Conservation (phyloP, 2,888 invertebrate genomes). For the Melinaea menophilus region DNA sequence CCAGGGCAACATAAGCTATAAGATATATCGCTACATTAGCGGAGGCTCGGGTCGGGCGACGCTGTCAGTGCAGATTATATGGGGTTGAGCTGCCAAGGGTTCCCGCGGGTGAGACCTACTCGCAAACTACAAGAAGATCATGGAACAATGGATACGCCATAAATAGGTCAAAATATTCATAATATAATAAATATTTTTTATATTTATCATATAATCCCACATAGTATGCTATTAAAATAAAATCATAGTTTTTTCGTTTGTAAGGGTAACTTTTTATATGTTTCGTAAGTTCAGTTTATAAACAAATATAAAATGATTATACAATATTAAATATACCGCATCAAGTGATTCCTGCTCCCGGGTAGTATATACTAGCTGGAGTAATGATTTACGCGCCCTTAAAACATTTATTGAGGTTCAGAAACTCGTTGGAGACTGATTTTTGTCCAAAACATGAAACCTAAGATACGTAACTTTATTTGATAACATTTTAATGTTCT, state of each 20-base stretch:
- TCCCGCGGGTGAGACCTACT: slow-evolving; percentile 49
- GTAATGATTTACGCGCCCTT: slow-evolving; percentile 67
- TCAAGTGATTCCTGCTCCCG: slow-evolving; percentile 28
- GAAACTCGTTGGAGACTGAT: slow-evolving; percentile 40
- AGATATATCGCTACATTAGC: slow-evolving; percentile 38
- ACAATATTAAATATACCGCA: slow-evolving; percentile 21
- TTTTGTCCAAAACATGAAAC: slow-evolving; percentile 32
- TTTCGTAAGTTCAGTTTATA: too few species aligned
- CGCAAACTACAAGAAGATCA: slow-evolving; percentile 29
- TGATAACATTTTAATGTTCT: too few species aligned
- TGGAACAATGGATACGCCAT: slow-evolving; percentile 25
- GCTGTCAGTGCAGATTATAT: slow-evolving; percentile 49
- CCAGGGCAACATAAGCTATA: slow-evolving; percentile 41
- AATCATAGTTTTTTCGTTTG: too few species aligned
- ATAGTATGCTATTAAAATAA: too few species aligned
- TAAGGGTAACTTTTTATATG: too few species aligned
- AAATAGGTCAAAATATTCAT: slow-evolving; percentile 3
- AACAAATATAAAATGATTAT: neutral
- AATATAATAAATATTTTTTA: too few species aligned
- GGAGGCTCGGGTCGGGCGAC: slow-evolving; percentile 36
- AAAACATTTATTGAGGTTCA: slow-evolving; percentile 62
- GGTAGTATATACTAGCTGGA: slow-evolving; percentile 30
- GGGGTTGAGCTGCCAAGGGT: slow-evolving; percentile 52
- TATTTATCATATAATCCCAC: too few species aligned
- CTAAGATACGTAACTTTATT: too few species aligned